These are phyloP conservation scores for Philaenus spumarius DNA, from an alignment of 1,140 invertebrate genomes.

Conservation along the genomic window DNA sequence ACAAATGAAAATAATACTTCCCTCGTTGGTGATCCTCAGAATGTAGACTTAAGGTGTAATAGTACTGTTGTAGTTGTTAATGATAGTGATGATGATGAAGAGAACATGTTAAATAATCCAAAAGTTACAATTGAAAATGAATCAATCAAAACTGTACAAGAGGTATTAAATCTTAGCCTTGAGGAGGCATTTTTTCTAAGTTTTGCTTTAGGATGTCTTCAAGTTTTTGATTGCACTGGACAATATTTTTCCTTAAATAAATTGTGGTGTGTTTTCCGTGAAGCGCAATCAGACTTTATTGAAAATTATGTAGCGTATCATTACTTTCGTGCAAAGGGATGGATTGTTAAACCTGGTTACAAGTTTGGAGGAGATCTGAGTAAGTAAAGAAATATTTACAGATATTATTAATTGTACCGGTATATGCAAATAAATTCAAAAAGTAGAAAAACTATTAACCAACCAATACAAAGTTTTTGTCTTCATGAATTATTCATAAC, in stretches of 20 bases:
- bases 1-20: not conserved
- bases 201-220: slow-evolving; percentile 64
- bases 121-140: slow-evolving; percentile 29
- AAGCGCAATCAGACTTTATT: slow-evolving; percentile 56
- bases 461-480: too few species aligned
- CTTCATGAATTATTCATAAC: too few species aligned
- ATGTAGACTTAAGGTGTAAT: slow-evolving; percentile 3
- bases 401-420: slow-evolving; percentile 24
- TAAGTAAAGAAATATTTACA: slow-evolving; percentile 45
- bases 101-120: slow-evolving; percentile 56
- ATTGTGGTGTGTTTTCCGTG: slow-evolving; percentile 57
- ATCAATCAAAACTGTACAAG: slow-evolving; percentile 39
- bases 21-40: too few species aligned
- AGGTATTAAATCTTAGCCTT: slow-evolving; percentile 57
- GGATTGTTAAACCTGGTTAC: slow-evolving; percentile 80
- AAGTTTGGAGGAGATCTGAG: slow-evolving; percentile 86
- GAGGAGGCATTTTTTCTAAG: slow-evolving; percentile 77
- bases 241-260: slow-evolving; percentile 47
- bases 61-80: slow-evolving; percentile 50
- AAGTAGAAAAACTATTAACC: too few species aligned
- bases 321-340: slow-evolving; percentile 80
- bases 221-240: slow-evolving; percentile 50
- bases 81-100: slow-evolving; percentile 57
- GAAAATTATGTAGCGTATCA: slow-evolving; percentile 74
- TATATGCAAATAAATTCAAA: too few species aligned